Base-by-base conservation (phyloP, 1,140 invertebrate genomes). In the Carcinoscorpius rotundicauda region DNA sequence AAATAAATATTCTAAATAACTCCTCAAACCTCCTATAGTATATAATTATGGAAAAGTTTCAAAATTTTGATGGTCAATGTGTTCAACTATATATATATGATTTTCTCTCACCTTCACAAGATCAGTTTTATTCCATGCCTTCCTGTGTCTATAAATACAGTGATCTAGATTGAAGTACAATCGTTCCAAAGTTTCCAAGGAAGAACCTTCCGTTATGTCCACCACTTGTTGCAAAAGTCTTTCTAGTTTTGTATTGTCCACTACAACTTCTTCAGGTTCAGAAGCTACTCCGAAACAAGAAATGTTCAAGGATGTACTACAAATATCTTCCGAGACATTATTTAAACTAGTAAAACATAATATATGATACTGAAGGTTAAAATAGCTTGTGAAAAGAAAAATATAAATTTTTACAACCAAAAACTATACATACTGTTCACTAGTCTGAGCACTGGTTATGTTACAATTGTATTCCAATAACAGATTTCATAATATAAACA, bases 141-240 rank as follows among this genome's bases (percentile, higher is more conserved):
- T 60, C 58, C 76, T 63, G 59, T 76, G 73, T 50, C 70, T 66
- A 66, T 72, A 76, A 9, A 78, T 73, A 65, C 73, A 72, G 58
- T 73, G 74, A 64, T 72, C 72, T 6, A 76, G 68, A 5, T 73
- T 49, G 69, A 75, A 76, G 71, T 78, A 75, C 51, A 78, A 61
- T 63, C 76, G 74, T 62, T 76, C 74, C 49, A 78, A 62, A 10
- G 68, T 64, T 61, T 75, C 76, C 10, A 78, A 70, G 56, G 64
- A 74, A 66, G 65, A 75, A 52, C 71, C 68, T 29, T 73, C 65
- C 5, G 76, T 77, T 4, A 67, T n/a, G 10, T 61, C 52, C n/a
- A 78, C 76, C 8, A 73, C 66, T n/a, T 62, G 61, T 49, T 74
- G 69, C 5, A 77, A 63, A 6, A 78, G 66, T 9, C 57, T 60